phyloP scores from a whole-genome alignment of 2,797 vertebrate species.

The Gallinago nigripennis region DNA sequence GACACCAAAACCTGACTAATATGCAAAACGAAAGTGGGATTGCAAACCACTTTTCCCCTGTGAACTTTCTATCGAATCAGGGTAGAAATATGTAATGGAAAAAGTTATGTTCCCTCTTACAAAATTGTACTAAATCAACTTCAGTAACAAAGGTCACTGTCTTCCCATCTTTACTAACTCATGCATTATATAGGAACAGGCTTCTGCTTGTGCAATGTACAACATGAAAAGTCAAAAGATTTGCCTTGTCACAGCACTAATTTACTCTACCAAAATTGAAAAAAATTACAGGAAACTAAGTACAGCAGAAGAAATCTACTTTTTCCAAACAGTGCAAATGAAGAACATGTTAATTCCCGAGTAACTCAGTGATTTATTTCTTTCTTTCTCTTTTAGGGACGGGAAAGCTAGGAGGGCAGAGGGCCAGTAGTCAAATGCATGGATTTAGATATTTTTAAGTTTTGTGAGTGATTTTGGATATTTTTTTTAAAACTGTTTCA shows the following conservation, averaged over 20 bases:
- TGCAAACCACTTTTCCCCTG: slow-evolving; percentile 58
- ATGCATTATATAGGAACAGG: neutral
- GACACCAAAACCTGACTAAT: slow-evolving; percentile 69
- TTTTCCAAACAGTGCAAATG: neutral
- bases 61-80: slow-evolving; percentile 32
- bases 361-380: neutral
- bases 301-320: neutral
- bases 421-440: neutral
- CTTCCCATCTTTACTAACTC: neutral
- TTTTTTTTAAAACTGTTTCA: neutral
- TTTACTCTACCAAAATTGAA: neutral
- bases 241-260: neutral
- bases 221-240: neutral
- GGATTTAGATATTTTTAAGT: neutral
- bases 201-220: neutral
- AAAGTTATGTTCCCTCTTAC: slow-evolving; percentile 22
- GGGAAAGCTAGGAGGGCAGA: neutral
- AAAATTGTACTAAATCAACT: slow-evolving; percentile 19
- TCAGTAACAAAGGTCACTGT: neutral
- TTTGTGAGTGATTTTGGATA: neutral
- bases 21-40: slow-evolving; percentile 44
- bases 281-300: neutral
- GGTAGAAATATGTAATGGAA: slow-evolving; percentile 43
- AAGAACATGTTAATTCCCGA: neutral
- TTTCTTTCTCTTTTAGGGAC: neutral